These are phyloP conservation scores for Neomorphus geoffroyi DNA, from an alignment of 2,797 vertebrate genomes.

Conservation along the genomic window DNA sequence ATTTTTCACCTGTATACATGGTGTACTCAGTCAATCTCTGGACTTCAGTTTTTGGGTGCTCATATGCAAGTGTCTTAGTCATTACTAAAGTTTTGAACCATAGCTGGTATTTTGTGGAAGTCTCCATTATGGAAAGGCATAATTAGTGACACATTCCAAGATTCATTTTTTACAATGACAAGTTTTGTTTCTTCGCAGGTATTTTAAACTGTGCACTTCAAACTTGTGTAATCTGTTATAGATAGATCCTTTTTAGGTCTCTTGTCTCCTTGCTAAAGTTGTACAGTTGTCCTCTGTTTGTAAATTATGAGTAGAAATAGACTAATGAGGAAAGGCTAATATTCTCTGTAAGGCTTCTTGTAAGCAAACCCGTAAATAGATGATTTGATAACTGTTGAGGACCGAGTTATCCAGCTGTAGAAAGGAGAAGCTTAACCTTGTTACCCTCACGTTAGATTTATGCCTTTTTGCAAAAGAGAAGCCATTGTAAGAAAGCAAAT, in stretches of 20 bases:
- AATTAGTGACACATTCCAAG: not conserved
- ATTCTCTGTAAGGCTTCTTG: not conserved
- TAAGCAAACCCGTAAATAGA: not conserved
- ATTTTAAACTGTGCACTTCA: slow-evolving; percentile 4
- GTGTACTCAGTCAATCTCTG: not conserved
- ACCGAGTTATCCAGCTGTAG: not conserved
- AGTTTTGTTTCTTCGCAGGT: not conserved
- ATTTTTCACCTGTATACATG: not conserved
- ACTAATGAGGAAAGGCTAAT: not conserved
- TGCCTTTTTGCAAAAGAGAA: not conserved
- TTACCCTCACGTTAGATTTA: not conserved
- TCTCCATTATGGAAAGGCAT: not conserved
- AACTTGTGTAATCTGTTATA: not conserved
- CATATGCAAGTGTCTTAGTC: not conserved
- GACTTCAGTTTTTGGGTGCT: slow-evolving; percentile 5
- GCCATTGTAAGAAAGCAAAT: not conserved
- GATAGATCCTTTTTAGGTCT: not conserved
- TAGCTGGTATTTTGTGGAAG: not conserved
- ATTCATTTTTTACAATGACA: not conserved
- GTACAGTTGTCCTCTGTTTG: not conserved
- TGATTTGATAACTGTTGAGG: not conserved
- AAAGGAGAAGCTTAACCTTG: not conserved
- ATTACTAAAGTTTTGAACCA: not conserved
- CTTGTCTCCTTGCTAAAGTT: not conserved
- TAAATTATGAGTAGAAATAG: not conserved